Evolutionary conservation across 2,113 vertebrate species (phyloP).

Genomic region (Panthera uncia): DNA sequence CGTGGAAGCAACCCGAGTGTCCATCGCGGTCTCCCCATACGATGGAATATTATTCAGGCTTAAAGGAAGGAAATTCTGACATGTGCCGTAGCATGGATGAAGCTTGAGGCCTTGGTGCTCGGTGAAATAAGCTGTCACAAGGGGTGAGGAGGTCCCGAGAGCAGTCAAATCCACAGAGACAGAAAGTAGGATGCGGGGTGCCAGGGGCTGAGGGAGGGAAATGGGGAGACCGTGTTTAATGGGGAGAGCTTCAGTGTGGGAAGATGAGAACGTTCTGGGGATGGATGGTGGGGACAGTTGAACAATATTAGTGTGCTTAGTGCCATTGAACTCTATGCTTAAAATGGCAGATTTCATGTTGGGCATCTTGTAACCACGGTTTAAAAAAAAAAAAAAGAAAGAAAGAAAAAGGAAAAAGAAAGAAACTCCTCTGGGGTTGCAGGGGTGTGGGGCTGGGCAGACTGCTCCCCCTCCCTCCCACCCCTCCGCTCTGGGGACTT

Average conservation of each 20-base stretch:
- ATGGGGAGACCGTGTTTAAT: not conserved
- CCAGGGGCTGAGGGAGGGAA: not conserved
- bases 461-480: too few relatives aligned
- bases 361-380: not conserved
- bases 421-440: too few relatives aligned
- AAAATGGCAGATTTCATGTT: not conserved
- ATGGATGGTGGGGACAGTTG: rapidly evolving
- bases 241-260: not conserved
- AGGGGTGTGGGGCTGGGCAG: not conserved
- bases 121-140: not conserved
- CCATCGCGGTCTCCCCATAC: rapidly evolving
- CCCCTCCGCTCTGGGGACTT: not conserved
- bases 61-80: not conserved
- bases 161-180: not conserved
- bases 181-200: not conserved
- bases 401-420: not conserved
- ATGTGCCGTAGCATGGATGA: rapidly evolving
- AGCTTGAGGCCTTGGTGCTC: rapidly evolving
- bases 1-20: not conserved
- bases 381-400: too few relatives aligned
- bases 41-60: not conserved
- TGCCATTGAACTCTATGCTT: rapidly evolving
- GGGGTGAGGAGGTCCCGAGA: not conserved
- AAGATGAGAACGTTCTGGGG: not conserved
- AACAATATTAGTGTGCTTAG: not conserved